These are phyloP conservation scores for Stenodema calcarata DNA, from an alignment of 2,888 invertebrate genomes.

Conservation along the genomic window DNA sequence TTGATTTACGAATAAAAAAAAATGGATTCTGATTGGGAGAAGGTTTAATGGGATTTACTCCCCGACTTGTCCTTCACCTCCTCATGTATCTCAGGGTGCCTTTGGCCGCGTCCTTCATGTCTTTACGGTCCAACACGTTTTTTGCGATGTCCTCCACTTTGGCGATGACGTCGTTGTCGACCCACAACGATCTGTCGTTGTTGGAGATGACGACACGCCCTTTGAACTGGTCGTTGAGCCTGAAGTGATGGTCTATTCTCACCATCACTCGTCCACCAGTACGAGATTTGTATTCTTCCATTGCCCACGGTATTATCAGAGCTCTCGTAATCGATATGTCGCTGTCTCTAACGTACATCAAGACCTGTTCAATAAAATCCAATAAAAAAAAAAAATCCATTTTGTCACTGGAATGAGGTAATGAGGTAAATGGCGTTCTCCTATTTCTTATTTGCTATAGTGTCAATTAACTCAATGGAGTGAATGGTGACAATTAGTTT, in stretches of 20 bases:
- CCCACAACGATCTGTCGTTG: neutral
- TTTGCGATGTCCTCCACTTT: neutral
- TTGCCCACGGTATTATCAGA: neutral
- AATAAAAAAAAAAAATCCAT: neutral
- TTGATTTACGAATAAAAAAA: no score
- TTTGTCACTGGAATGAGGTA: no score
- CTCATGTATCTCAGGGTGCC: neutral
- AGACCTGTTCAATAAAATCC: neutral
- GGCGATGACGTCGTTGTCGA: neutral
- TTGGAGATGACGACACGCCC: neutral
- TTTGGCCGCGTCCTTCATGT: neutral
- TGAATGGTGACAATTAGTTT: no score
- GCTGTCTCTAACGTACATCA: neutral
- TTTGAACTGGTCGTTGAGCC: slow-evolving; percentile 1
- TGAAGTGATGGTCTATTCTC: neutral
- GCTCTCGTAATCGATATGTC: neutral
- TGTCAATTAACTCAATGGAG: no score
- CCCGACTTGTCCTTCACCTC: neutral
- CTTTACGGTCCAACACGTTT: neutral
- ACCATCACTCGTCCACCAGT: neutral
- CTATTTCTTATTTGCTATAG: no score
- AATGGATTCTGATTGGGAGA: no score
- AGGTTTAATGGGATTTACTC: no score
- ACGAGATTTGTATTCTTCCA: neutral
- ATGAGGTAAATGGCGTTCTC: no score